Evolutionary conservation across 2,113 vertebrate genomes (phyloP).

Genomic region (Hyperopisus bebe): DNA sequence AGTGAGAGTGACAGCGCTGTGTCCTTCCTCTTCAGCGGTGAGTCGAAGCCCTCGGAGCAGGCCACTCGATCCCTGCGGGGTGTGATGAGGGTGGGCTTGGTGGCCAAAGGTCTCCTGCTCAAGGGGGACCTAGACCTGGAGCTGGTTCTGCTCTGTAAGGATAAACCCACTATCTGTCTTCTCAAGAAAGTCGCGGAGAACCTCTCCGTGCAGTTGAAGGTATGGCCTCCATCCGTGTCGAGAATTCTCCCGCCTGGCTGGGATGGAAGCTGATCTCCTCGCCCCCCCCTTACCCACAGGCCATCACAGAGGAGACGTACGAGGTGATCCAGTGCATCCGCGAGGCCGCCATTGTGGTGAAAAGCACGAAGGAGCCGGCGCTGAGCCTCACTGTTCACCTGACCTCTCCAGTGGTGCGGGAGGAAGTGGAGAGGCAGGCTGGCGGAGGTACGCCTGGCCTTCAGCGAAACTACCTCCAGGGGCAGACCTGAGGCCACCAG

Average conservation of each 20-base stretch:
- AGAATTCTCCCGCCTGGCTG: neutral
- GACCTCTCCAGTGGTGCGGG: constrained; percentile 86
- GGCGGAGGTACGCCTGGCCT: constrained; percentile 78
- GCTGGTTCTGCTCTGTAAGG: constrained; percentile 89
- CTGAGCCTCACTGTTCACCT: constrained; percentile 85
- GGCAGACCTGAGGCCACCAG: constrained; percentile 32
- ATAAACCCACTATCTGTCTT: constrained; percentile 80
- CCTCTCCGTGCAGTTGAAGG: constrained; percentile 77
- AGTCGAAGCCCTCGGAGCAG: constrained; percentile 72
- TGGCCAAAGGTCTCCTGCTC: constrained; percentile 88
- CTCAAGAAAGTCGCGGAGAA: constrained; percentile 87
- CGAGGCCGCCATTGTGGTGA: constrained; percentile 84
- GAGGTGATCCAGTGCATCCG: constrained; percentile 73
- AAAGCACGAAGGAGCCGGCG: constrained; percentile 83
- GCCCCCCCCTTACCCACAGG: constrained; percentile 46
- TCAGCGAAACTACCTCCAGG: constrained; percentile 5
- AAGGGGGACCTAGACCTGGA: constrained; percentile 94
- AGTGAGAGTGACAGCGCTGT: neutral
- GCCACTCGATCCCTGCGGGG: constrained; percentile 76
- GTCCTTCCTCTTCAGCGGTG: constrained; percentile 52
- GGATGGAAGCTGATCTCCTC: neutral
- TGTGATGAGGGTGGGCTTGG: constrained; percentile 93
- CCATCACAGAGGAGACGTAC: constrained; percentile 86
- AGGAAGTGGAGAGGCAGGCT: constrained; percentile 80
- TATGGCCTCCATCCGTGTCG: constrained; percentile 34